phyloP scores from a whole-genome alignment of 2,113 vertebrate genomes.

The Casuarius casuarius region DNA sequence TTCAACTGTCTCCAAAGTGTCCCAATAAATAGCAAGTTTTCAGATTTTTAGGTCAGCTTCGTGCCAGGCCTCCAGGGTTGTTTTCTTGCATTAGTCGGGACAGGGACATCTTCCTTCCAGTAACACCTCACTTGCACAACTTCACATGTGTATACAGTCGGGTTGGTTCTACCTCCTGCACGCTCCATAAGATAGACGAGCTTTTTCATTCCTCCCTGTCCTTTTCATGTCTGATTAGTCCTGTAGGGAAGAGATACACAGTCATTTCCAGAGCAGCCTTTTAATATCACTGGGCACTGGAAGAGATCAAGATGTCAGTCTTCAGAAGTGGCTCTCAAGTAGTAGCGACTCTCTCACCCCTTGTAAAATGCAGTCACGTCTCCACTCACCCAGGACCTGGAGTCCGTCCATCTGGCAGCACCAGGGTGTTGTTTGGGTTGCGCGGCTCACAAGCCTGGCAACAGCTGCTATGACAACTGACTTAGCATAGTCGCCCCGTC shows the following conservation, averaged over 20 bases:
- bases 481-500: not conserved
- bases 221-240: not conserved
- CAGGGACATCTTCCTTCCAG: not conserved
- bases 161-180: not conserved
- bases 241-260: not conserved
- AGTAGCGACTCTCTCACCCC: not conserved
- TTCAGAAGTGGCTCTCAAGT: not conserved
- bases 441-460: not conserved
- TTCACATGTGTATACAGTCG: not conserved
- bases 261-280: not conserved
- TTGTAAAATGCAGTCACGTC: accelerated
- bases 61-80: not conserved
- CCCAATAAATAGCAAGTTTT: not conserved
- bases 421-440: not conserved
- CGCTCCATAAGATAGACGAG: not conserved
- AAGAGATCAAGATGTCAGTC: not conserved
- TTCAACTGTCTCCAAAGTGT: not conserved
- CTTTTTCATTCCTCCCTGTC: not conserved
- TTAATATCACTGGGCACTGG: not conserved
- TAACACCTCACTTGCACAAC: accelerated
- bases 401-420: not conserved
- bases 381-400: not conserved
- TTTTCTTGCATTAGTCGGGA: not conserved
- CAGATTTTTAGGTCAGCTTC: not conserved
- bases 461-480: not conserved